A percentile compares a stretch with the other conserved stretches of the same genome.
Evolutionary conservation across 23 tunicate species (phyloP).

Genomic region (Clavelina lepadiformis): DNA sequence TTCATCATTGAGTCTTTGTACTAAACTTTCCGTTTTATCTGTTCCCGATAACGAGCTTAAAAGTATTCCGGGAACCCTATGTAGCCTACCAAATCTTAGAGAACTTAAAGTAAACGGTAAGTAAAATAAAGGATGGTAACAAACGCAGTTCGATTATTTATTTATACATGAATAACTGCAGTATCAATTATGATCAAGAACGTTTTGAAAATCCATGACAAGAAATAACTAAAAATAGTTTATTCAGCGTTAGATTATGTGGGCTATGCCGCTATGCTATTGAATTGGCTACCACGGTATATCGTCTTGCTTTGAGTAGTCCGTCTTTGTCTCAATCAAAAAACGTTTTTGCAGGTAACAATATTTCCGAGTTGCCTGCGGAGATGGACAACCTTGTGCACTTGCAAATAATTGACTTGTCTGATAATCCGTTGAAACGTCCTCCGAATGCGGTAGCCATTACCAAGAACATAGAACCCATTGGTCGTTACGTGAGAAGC

Average conservation of each 20-base stretch:
- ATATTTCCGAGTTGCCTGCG: slow-evolving; percentile 17
- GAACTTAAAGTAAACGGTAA: slow-evolving; percentile 24
- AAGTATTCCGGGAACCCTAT: slow-evolving; percentile 21
- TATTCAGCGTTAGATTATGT: too few species aligned
- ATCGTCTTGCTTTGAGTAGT: too few species aligned
- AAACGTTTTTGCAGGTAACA: slow-evolving; percentile 25
- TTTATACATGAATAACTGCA: too few species aligned
- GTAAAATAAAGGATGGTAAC: neutral
- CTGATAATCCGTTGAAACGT: slow-evolving; percentile 37
- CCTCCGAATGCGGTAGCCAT: slow-evolving; percentile 27
- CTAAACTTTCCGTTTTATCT: slow-evolving; percentile 1
- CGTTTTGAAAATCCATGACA: too few species aligned
- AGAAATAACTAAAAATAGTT: too few species aligned
- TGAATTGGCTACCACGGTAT: too few species aligned
- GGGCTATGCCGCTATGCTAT: too few species aligned
- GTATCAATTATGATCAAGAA: too few species aligned
- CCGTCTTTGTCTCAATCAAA: too few species aligned
- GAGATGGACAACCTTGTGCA: slow-evolving; percentile 8
- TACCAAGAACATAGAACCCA: slow-evolving; percentile 1
- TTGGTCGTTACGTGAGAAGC: slow-evolving; percentile 28
- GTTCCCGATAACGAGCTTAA: slow-evolving; percentile 12
- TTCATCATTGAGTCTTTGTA: slow-evolving; percentile 15
- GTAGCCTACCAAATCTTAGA: slow-evolving; percentile 6
- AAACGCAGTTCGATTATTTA: neutral
- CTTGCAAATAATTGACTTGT: slow-evolving; percentile 19